A percentile compares a stretch with the other conserved stretches of the same genome.
phyloP scores from a whole-genome alignment of 2,888 invertebrate genomes.

The Cataglyphis albicans region DNA sequence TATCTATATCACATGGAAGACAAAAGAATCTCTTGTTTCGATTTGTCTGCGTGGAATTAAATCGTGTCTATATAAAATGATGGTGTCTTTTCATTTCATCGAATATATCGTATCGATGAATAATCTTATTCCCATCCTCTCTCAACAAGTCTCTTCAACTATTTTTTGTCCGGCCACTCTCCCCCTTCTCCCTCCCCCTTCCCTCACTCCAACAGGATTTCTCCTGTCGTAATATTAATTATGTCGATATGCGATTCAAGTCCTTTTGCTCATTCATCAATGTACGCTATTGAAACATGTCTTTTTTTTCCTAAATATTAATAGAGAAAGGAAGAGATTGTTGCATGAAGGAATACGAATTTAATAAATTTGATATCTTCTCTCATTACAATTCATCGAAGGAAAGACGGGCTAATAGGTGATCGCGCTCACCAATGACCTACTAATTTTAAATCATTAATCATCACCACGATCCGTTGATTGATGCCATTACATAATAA shows the following conservation, averaged over 20 bases:
- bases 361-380: conserved; percentile 13
- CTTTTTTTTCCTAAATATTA: conserved; percentile 5
- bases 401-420: not conserved
- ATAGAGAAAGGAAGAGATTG: not conserved
- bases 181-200: not conserved
- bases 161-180: not conserved
- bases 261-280: conserved; percentile 9
- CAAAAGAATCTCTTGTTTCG: not conserved
- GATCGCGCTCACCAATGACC: not conserved
- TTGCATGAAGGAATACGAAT: not conserved
- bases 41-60: not conserved
- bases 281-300: conserved; percentile 6
- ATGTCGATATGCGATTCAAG: conserved; percentile 4
- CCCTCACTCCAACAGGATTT: not conserved
- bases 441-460: conserved; percentile 28
- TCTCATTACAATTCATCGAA: conserved; percentile 11
- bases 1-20: not conserved
- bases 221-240: conserved; percentile 24
- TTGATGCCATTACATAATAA: not conserved
- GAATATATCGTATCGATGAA: not conserved
- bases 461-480: conserved; percentile 7
- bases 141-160: not conserved
- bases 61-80: not conserved
- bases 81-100: not conserved
- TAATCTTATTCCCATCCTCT: not conserved